Evolutionary conservation across 1,140 invertebrate species (phyloP), one percentile per base, ranked within the genome.

Genomic region (Diuraphis noxia): DNA sequence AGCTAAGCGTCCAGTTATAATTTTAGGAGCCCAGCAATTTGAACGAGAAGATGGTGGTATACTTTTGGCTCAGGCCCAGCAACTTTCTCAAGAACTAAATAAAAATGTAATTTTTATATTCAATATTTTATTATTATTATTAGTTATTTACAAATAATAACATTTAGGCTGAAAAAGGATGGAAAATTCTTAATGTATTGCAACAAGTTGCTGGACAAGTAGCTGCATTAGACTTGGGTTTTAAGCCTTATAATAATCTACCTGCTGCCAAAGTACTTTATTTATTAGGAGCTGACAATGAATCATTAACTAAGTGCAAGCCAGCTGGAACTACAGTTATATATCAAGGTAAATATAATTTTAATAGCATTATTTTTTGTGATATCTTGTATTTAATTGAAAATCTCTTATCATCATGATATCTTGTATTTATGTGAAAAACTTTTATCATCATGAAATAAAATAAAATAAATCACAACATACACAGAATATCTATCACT

Each of bases 191-290:
- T 92, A 99, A 99, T 94, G 95, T 99, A 38, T 95, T 99, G 34
- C 98, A 99, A 92, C 96, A 96, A 93, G 98, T 97, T 91, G 97
- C 97, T 43, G 96, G 97, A 34, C 98, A 99, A 95, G 98, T 99
- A 86, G 99, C 98, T 86, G 99, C 99, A 46, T 95, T 99, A 85
- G 99, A 99, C 95, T 94, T 99, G 88, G 99, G 99, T 63, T 99
- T 98, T 94, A 96, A 96, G 92, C 95, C 98, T 9, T 95, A 95
- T 92, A 95, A 97, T n/a, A 94, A 96, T 49, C 94, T 97, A 92
- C 94, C 94, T 88, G 95, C 96, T 92, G 97, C 98, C 0, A 96
- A 97, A 93, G 96, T 99, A 49, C 94, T 99, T 25, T 99, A 97
- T 94, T 94, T 99, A 81, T 94, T 99, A 88, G 99, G 98, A 52